These are phyloP conservation scores for Tubiluchus corallicola DNA, from an alignment of 2,888 invertebrate genomes.

Conservation along the genomic window DNA sequence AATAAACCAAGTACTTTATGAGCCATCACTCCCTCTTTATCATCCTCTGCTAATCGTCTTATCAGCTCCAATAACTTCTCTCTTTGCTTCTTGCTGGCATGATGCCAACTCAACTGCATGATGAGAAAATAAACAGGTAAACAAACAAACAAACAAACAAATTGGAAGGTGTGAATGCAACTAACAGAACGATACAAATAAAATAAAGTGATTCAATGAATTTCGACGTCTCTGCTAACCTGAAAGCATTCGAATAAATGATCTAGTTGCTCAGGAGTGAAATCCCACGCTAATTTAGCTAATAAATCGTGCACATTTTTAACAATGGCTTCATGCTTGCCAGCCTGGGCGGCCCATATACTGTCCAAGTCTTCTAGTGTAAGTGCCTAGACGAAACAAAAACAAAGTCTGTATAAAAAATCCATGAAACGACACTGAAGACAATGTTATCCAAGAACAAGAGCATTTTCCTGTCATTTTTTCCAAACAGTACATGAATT, in stretches of 20 bases:
- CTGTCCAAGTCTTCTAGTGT: constrained; percentile 79
- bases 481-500: too few species aligned
- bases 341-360: constrained; percentile 90
- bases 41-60: constrained; percentile 83
- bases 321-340: constrained; percentile 94
- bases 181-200: neutral
- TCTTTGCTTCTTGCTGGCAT: constrained; percentile 82
- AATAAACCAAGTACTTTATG: constrained; percentile 83
- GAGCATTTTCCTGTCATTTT: too few species aligned
- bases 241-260: constrained; percentile 93
- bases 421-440: too few species aligned
- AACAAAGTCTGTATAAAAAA: too few species aligned
- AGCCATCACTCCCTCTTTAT: constrained; percentile 97
- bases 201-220: too few species aligned
- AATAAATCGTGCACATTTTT: constrained; percentile 90
- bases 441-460: too few species aligned
- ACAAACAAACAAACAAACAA: constrained; percentile 1
- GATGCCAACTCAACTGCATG: constrained; percentile 58
- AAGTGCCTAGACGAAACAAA: too few species aligned
- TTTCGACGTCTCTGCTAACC: constrained; percentile 33
- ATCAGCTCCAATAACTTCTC: constrained; percentile 88
- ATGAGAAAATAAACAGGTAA: neutral
- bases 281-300: constrained; percentile 94
- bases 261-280: constrained; percentile 87
- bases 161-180: neutral